Base-by-base conservation (phyloP, 2,888 invertebrate species). In the Diaprepes abbreviatus region DNA sequence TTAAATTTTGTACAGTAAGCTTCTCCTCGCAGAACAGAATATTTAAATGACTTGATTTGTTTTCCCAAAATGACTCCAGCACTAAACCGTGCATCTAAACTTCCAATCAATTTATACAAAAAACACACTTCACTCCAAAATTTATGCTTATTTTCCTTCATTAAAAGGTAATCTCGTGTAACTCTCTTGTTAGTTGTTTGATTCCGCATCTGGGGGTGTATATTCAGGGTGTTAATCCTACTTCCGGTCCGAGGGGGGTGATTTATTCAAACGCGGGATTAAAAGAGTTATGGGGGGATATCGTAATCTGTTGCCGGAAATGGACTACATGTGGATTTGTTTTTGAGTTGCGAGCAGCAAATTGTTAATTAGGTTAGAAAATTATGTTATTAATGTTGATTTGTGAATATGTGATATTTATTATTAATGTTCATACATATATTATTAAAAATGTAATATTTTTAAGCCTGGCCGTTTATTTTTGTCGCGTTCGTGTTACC, bases 251-350 rank as follows among this genome's bases (percentile, higher is more conserved):
- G 35, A 60, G 62, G 50, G 36, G 62, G 62, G 48, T 62, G 62
- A 62, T 62, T 62, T 62, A 62, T 62, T 45, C 50, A 48, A 50
- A 24, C 50, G 4, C 21, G 16, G 50, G 50, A 48, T 24, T 21
- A 50, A 62, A 62, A 62, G 62, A 62, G 62, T 62, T 62, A 62
- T 50, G 28, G 33, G 50, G 45, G 62, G 62, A n/a, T 50, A 33
- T 62, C 36, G 60, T 62, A 62, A 62, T 62, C 62, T 62, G 62
- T 35, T 36, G 21, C 62, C 14, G 62, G 50, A 62, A 62, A 62
- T 62, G 24, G 36, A 50, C 50, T 50, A 38, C 43, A 43, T 21
- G 48, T 6, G 48, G 28, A 24, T 7, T 48, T 48, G 48, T 48
- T 28, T 48, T 48, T 45, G 24, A 10, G 40, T 17, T n/a, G 16